These are phyloP conservation scores for Gavia stellata DNA, from an alignment of 2,113 vertebrate genomes.

Conservation along the genomic window DNA sequence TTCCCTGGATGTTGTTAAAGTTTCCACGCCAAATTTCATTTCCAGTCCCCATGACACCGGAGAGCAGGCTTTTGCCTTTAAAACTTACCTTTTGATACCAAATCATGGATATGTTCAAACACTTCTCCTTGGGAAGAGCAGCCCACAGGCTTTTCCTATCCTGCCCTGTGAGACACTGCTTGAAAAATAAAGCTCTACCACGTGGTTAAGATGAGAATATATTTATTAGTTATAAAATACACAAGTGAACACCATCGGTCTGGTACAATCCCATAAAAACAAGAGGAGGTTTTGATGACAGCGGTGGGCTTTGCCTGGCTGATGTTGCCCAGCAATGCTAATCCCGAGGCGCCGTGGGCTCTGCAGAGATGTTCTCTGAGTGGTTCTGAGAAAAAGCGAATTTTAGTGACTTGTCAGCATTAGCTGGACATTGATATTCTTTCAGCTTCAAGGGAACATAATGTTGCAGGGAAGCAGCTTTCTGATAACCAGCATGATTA, in stretches of 20 bases:
- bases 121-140: neutral
- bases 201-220: neutral
- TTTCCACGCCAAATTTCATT: neutral
- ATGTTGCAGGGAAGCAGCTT: slow-evolving; percentile 26
- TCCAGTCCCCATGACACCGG: neutral
- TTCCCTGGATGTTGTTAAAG: neutral
- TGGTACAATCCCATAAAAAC: neutral
- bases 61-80: neutral
- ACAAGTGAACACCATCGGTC: neutral
- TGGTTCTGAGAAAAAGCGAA: neutral
- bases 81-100: neutral
- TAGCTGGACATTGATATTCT: slow-evolving; percentile 13
- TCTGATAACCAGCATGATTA: slow-evolving; percentile 9
- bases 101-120: neutral
- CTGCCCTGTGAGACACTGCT: neutral
- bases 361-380: neutral
- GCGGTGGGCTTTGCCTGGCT: neutral
- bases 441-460: slow-evolving; percentile 39
- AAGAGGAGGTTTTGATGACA: neutral
- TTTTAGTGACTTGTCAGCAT: neutral
- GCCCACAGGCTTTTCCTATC: neutral
- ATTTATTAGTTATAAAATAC: slow-evolving; percentile 37
- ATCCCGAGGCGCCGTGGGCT: neutral
- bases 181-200: slow-evolving; percentile 5
- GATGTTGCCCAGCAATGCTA: neutral